phyloP scores from a whole-genome alignment of 2,797 vertebrate species.

The Adrianichthys oophorus region DNA sequence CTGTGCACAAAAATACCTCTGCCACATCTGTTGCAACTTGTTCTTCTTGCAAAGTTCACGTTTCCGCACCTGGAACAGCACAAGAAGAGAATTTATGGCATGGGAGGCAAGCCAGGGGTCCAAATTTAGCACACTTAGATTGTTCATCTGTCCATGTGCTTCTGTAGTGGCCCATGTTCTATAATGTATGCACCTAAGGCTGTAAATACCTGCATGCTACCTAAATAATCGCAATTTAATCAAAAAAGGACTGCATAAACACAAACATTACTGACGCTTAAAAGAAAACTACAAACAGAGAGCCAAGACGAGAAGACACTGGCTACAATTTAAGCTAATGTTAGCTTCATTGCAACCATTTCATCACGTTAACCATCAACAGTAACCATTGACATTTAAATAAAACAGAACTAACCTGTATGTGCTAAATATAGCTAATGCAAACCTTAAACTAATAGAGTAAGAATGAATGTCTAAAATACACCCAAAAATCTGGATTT shows the following conservation, averaged over 20 bases:
- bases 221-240: too few relatives aligned
- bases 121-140: too few relatives aligned
- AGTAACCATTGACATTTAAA: neutral
- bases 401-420: accelerated
- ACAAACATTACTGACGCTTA: too few relatives aligned
- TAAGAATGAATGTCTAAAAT: accelerated
- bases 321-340: conserved; percentile 21
- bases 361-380: too few relatives aligned
- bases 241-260: too few relatives aligned
- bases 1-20: conserved; percentile 74
- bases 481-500: neutral
- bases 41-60: conserved; percentile 96
- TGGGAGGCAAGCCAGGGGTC: too few relatives aligned
- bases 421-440: accelerated
- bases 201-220: too few relatives aligned
- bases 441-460: accelerated
- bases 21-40: conserved; percentile 95
- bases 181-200: too few relatives aligned
- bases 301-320: too few relatives aligned
- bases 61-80: conserved; percentile 87
- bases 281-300: too few relatives aligned
- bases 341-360: conserved; percentile 12
- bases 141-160: too few relatives aligned
- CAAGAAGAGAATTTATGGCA: accelerated
- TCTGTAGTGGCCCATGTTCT: too few relatives aligned